A percentile compares a stretch with the other conserved stretches of the same genome.
Conservation (phyloP, 2,888 invertebrate species). For the Teleiodes luculella region DNA sequence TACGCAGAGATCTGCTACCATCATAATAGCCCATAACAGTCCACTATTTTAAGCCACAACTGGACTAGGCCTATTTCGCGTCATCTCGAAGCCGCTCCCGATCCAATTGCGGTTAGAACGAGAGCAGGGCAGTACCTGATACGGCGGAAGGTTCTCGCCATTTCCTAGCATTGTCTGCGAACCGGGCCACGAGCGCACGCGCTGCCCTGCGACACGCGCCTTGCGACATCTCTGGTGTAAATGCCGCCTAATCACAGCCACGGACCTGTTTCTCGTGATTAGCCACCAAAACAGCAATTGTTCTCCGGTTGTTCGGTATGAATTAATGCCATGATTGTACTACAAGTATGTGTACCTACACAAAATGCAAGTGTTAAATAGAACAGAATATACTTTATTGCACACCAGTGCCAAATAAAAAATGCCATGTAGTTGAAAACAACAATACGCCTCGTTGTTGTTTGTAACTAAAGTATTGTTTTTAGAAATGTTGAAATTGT, state of each 20-base stretch:
- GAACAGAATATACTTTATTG: no score
- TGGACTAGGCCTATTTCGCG: neutral
- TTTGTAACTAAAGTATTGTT: neutral
- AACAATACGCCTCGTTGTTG: no score
- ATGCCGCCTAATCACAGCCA: neutral
- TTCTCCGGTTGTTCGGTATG: no score
- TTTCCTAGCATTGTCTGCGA: conserved; percentile 61
- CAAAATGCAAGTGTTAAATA: no score
- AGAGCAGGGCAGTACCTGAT: conserved; percentile 29
- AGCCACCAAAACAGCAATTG: no score
- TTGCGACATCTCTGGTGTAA: conserved; percentile 29
- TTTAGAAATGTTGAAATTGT: neutral
- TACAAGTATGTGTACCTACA: no score
- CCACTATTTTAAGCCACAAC: no score
- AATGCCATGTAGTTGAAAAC: no score
- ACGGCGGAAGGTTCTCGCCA: conserved; percentile 46
- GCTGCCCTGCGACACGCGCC: conserved; percentile 13
- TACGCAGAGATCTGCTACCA: no score
- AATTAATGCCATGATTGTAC: no score
- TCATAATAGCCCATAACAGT: no score
- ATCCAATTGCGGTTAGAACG: conserved; percentile 9
- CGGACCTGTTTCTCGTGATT: neutral
- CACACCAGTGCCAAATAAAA: no score
- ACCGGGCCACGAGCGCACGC: conserved; percentile 28
- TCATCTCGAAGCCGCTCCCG: neutral